A percentile compares a stretch with the other conserved stretches of the same genome.
phyloP scores from a whole-genome alignment of 2,888 invertebrate genomes.

The Antheraea yamamai region DNA sequence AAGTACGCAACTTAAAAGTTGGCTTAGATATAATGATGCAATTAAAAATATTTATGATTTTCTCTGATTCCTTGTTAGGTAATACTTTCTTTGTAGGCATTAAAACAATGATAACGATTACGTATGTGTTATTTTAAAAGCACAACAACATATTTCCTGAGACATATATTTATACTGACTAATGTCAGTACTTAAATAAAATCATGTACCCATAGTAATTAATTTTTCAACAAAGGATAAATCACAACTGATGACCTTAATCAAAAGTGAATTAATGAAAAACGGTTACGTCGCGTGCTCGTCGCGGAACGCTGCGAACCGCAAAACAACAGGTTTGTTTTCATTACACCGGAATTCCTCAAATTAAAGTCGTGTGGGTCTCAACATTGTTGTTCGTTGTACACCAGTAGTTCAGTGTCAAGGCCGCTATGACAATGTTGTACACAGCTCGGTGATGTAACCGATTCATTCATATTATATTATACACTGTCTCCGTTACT shows the following conservation, averaged over 20 bases:
- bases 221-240: background rate
- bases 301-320: conserved; percentile 22
- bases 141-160: too few species aligned
- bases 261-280: conserved; percentile 4
- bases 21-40: too few species aligned
- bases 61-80: too few species aligned
- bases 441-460: conserved; percentile 10
- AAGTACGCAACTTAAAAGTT: too few species aligned
- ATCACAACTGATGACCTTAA: background rate
- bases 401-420: conserved; percentile 33
- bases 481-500: conserved; percentile 13
- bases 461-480: conserved; percentile 14
- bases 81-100: too few species aligned
- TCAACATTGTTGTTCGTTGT: conserved; percentile 30
- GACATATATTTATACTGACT: background rate
- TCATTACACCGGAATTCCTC: conserved; percentile 41
- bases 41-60: too few species aligned
- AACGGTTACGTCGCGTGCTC: conserved; percentile 24
- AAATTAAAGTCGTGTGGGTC: conserved; percentile 41
- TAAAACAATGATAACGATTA: too few species aligned
- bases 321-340: conserved; percentile 37
- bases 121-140: too few species aligned
- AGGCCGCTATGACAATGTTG: conserved; percentile 24
- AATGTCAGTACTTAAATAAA: background rate
- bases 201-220: background rate